Evolutionary conservation across 2,113 vertebrate genomes (phyloP).

Genomic region (Caloenas nicobarica): DNA sequence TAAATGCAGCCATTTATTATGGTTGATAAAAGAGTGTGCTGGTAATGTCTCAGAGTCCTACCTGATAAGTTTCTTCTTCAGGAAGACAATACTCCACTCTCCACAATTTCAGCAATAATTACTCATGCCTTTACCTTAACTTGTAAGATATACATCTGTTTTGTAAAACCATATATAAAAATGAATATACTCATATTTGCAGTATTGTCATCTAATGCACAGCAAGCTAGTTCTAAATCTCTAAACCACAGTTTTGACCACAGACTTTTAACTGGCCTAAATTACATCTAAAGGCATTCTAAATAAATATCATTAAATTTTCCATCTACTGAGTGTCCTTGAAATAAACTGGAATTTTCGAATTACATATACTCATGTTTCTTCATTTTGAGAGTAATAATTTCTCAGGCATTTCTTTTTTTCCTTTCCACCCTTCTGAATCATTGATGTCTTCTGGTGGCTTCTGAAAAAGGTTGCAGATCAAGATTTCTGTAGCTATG

Average conservation of each 20-base stretch:
- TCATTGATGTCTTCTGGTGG: background rate
- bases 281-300: background rate
- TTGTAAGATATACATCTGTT: background rate
- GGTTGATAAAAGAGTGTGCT: conserved; percentile 15
- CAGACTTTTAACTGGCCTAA: background rate
- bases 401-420: background rate
- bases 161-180: background rate
- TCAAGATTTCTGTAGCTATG: conserved; percentile 13
- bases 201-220: background rate
- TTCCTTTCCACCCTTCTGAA: background rate
- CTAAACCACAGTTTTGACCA: background rate
- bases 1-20: conserved; percentile 48
- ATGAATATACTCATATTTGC: background rate
- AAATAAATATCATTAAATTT: background rate
- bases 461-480: conserved; percentile 12
- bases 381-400: background rate
- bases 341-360: conserved; percentile 16
- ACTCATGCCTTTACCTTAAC: conserved; percentile 2
- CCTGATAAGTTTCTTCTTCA: background rate
- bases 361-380: background rate
- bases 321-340: background rate
- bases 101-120: conserved; percentile 17
- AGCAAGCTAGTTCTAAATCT: background rate
- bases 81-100: conserved; percentile 3
- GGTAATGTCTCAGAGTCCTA: background rate